These are phyloP conservation scores for Monochamus alternatus DNA, from an alignment of 2,888 invertebrate genomes.

Conservation along the genomic window DNA sequence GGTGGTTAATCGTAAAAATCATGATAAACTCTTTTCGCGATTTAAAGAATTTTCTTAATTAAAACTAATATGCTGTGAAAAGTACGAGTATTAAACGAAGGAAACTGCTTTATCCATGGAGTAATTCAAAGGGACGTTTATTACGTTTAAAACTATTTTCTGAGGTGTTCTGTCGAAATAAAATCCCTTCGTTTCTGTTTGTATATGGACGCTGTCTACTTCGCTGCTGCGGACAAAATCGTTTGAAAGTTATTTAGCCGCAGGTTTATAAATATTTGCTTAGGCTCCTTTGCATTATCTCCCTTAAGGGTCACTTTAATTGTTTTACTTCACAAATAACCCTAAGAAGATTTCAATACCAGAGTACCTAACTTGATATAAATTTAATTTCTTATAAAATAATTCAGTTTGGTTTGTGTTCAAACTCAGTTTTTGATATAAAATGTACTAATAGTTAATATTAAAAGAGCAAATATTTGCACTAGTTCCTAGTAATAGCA, in stretches of 20 bases:
- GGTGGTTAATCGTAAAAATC: no score
- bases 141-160: background rate
- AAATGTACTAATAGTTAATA: no score
- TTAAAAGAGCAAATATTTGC: no score
- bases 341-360: constrained; percentile 4
- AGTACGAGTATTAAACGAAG: no score
- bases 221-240: constrained; percentile 6
- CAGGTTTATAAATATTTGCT: constrained; percentile 27
- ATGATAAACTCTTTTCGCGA: no score
- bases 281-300: constrained; percentile 28
- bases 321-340: constrained; percentile 34
- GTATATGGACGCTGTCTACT: background rate
- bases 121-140: background rate
- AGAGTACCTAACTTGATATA: background rate
- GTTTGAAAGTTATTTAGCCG: constrained; percentile 30
- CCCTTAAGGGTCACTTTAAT: constrained; percentile 26
- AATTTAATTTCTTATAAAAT: background rate
- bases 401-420: background rate
- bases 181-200: background rate
- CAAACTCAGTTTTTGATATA: background rate
- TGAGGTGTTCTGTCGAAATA: background rate
- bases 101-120: no score
- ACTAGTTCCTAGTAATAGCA: no score
- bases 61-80: no score
- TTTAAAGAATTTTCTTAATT: no score